Base-by-base conservation (phyloP, 2,888 invertebrate genomes). In the Morpho helenor region DNA sequence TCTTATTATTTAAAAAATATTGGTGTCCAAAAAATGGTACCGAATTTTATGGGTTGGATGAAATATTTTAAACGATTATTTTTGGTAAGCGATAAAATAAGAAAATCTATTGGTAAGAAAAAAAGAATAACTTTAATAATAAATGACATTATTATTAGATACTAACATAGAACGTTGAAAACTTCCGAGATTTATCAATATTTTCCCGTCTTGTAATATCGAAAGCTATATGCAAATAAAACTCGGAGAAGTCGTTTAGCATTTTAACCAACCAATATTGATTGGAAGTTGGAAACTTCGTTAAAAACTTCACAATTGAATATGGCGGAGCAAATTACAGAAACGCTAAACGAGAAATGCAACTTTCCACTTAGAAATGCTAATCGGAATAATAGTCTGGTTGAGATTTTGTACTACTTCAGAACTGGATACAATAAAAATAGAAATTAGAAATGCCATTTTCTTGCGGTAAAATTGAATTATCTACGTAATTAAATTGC, bases 251-350 rank as follows among this genome's bases (percentile, higher is more conserved):
- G 42, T 46, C 48, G 48, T 54, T 54, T 54, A 48, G 47, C 54
- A 54, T 54, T 54, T 54, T 54, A 48, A 48, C 23, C 47, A 53
- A 40, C 23, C 54, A 48, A 48, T 31, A 54, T 50, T 42, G 52
- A 56, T 52, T 46, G 23, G 49, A 54, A 54, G 47, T 54, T 48
- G 45, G 47, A 54, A 58, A 58, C 47, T 53, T 49, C 23, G 47
- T 49, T 55, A 43, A 44, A 56, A 49, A 43, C 51, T 56, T 57
- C 59, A 58, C 53, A 41, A 60, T 52, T 55, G 44, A 62, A 57
- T 54, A 51, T 54, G 46, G 40, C 23, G 49, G 10, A 56, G 31
- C 52, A 56, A 61, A 59, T 59, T 56, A 52, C 45, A 45, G 42
- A 56, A 46, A 45, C 39, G 44, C 40, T 53, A 57, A 57, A 51